Conservation (phyloP, 2,113 vertebrate genomes). For the Chrysochloris asiatica region DNA sequence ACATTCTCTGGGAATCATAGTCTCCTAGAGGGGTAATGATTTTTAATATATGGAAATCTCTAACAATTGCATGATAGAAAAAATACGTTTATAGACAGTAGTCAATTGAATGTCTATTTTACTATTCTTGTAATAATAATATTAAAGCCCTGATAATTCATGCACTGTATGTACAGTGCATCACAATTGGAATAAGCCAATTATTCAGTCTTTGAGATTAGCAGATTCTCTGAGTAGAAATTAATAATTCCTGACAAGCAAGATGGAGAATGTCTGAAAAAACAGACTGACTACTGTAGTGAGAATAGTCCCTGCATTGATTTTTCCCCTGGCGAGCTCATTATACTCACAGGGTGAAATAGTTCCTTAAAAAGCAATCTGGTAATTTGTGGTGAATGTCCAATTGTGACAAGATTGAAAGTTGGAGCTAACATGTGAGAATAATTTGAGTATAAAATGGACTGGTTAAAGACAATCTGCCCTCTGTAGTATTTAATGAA, state of each 20-base stretch:
- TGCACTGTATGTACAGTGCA: background rate
- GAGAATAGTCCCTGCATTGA: background rate
- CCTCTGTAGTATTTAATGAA: background rate
- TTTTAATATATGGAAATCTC: constrained; percentile 24
- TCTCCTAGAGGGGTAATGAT: background rate
- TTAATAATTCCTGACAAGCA: background rate
- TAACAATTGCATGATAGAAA: background rate
- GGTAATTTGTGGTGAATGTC: background rate
- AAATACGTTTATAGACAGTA: background rate
- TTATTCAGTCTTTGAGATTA: constrained; percentile 32
- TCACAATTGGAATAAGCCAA: constrained; percentile 31
- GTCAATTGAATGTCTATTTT: constrained; percentile 3
- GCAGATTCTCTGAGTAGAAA: constrained; percentile 19
- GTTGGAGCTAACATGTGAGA: background rate
- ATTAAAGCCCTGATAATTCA: background rate
- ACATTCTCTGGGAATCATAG: background rate
- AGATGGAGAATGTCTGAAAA: background rate
- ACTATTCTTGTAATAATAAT: background rate
- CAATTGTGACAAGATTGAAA: constrained; percentile 27
- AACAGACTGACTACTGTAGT: background rate
- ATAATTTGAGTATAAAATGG: background rate
- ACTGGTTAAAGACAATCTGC: background rate
- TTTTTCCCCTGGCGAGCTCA: background rate
- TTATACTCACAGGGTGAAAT: background rate
- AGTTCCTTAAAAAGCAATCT: background rate